Evolutionary conservation across 2,113 vertebrate genomes (phyloP).

Genomic region (Microcebus lehilahytsara): DNA sequence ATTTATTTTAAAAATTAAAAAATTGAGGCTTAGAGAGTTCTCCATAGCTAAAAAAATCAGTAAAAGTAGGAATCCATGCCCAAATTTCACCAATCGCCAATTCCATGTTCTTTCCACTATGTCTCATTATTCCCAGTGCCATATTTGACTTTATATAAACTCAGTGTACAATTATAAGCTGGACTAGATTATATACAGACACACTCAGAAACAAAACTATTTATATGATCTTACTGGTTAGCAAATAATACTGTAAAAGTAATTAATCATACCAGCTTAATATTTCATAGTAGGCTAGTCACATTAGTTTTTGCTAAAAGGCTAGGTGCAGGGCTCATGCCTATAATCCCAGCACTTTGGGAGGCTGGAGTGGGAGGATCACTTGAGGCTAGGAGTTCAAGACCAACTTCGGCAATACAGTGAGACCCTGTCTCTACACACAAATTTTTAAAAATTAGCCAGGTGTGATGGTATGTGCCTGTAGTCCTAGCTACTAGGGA

Average conservation of each 20-base stretch:
- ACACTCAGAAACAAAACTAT: slow-evolving; percentile 11
- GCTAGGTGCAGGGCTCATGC: no score
- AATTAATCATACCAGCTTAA: not conserved
- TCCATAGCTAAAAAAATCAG: not conserved
- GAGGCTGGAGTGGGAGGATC: no score
- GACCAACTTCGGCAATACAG: no score
- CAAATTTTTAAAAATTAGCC: no score
- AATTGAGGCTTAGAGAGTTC: not conserved
- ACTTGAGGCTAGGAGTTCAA: no score
- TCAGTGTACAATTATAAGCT: not conserved
- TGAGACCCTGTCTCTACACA: no score
- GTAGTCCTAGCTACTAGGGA: no score
- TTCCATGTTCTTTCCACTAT: not conserved
- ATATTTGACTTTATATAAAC: not conserved
- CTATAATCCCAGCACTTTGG: no score
- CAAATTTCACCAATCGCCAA: not conserved
- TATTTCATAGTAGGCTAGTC: not conserved
- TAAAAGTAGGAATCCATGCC: not conserved
- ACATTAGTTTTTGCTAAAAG: not conserved
- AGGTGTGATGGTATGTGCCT: no score
- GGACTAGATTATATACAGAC: not conserved
- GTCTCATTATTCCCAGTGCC: not conserved
- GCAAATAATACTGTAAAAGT: not conserved
- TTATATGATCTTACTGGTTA: not conserved
- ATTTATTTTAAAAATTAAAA: not conserved